Evolutionary conservation across 2,113 vertebrate species (phyloP), one percentile per base, ranked within the genome.

Genomic region (Lucifuga dentata): DNA sequence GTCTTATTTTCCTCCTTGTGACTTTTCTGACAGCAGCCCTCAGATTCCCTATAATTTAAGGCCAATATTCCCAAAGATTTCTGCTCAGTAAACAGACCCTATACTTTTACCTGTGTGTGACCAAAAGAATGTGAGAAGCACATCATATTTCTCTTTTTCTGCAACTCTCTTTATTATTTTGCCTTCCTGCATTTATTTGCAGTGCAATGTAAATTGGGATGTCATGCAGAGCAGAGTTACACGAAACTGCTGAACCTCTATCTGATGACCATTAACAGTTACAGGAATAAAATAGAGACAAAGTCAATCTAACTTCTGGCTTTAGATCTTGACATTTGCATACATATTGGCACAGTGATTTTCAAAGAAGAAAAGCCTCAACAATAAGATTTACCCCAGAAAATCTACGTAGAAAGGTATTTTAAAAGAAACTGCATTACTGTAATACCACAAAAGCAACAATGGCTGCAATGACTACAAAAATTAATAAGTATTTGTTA

Each of bases 261-360:
- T 64, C 71, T 70, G 78, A 78, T 45, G 64, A 86, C 33, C 56
- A 68, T 23, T 35, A 55, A 64, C 16, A 26, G 41, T 76, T 73
- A 64, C 2, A 58, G 40, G 17, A 73, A 82, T 65, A 53, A 68
- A 17, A 36, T 78, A 58, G 63, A 78, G 85, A 88, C 76, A 65
- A 76, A 74, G 50, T 33, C 67, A 88, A 90, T 90, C 78, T 63
- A 73, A 86, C 88, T 82, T 84, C 68, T 78, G 78, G 63, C 71
- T 52, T 63, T 67, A 44, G 71, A 82, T 81, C 68, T 65, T 71
- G 43, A 52, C 39, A 91, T 91, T 91, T 89, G 84, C 90, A 91
- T 90, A 90, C 84, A 90, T 90, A 91, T 86, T 91, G 88, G 66
- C 68, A 58, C 59, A 77, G 77, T 80, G 56, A 81, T 80, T 89